Percentiles rank a stretch among this genome's conserved stretches.
Evolutionary conservation across 2,888 invertebrate species (phyloP).

Genomic region (Sphaerophoria taeniata): DNA sequence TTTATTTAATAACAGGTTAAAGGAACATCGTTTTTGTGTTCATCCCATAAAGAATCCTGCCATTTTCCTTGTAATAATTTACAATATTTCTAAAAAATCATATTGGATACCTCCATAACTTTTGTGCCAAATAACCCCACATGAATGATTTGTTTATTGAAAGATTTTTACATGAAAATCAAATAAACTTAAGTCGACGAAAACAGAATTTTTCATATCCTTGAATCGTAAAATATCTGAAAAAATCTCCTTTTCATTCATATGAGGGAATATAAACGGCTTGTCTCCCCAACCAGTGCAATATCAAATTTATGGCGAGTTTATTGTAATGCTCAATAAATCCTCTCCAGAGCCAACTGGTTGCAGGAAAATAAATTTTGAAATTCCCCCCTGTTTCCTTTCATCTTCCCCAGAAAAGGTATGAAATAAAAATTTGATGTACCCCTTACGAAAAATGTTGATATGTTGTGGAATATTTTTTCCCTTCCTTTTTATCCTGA

Average conservation of each 20-base stretch:
- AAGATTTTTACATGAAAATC: slow-evolving; percentile 17
- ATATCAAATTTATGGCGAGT: slow-evolving; percentile 25
- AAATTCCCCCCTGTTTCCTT: neutral
- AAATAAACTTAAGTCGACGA: slow-evolving; percentile 16
- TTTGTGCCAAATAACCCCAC: no score
- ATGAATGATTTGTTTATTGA: slow-evolving; percentile 6
- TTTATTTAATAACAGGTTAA: no score
- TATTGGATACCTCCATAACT: neutral
- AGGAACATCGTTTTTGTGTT: no score
- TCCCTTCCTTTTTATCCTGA: neutral
- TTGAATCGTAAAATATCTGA: slow-evolving; percentile 11
- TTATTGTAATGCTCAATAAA: slow-evolving; percentile 38
- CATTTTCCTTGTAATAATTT: no score
- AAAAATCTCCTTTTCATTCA: neutral
- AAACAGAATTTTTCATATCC: slow-evolving; percentile 16
- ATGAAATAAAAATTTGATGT: slow-evolving; percentile 18
- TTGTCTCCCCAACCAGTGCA: slow-evolving; percentile 1
- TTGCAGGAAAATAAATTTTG: neutral
- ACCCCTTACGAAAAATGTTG: neutral
- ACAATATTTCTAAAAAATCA: no score
- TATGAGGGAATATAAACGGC: neutral
- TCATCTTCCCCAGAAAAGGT: neutral
- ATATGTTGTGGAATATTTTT: neutral
- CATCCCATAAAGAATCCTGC: no score
- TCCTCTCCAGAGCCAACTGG: neutral